Evolutionary conservation across 1,140 invertebrate genomes (phyloP), one percentile per base, ranked within the genome.

Genomic region (Berghia stephanieae): DNA sequence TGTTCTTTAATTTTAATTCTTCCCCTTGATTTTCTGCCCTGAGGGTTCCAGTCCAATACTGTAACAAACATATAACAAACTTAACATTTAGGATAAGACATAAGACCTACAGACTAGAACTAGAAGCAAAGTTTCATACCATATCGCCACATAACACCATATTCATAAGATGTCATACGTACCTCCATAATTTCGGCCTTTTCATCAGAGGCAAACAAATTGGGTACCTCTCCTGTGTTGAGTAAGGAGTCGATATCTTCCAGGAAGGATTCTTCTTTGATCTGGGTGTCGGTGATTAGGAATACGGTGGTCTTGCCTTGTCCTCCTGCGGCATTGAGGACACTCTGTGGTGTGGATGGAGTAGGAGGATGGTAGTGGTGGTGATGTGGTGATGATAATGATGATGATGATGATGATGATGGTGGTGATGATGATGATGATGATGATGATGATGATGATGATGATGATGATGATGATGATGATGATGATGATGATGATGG

Each of bases 111-210:
- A 57, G 6, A 1, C 31, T 16, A 57, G 52, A 67, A 13, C 16
- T 31, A 44, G 68, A 42, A 40, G 10, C 6, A 60, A 31, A n/a
- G 55, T 8, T 6, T 24, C n/a, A 60, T 8, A 8, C n/a, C n/a
- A 31, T 21, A 60, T 8, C 38, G 57, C 8, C 27, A 67, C 6
- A 67, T 21, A 60, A 60, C 6, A 60, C 24, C 18, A n/a, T 27
- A 8, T 8, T 63, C 27, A 18, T 18, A 13, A 10, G 27, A 18
- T 18, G 27, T 18, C 13, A 63, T 38, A 55, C 27, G 5, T 60
- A 89, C 87, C 87, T 90, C 89, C 87, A 90, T 89, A 46, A 90
- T 86, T 82, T 90, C 89, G 46, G 86, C 87, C 69, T 89, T 89
- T 74, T 90, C 89, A 80, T 90, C 89, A 34, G 86, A 78, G 38